A percentile compares a stretch with the other conserved stretches of the same genome.
phyloP scores from a whole-genome alignment of 2,113 vertebrate genomes.

The Centropus bengalensis region DNA sequence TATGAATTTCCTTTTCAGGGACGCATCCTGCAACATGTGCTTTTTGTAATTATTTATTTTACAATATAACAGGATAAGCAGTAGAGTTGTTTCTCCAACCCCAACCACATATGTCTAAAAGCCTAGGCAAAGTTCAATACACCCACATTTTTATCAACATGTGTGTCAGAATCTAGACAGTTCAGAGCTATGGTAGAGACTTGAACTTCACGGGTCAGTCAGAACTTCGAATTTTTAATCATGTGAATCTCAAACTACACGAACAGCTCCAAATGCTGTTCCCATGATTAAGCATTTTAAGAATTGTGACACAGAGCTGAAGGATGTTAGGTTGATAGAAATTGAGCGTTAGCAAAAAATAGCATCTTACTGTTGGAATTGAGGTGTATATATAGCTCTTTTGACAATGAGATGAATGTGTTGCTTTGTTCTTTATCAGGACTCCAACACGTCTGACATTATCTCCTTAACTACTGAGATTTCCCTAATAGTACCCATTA shows the following conservation, averaged over 20 bases:
- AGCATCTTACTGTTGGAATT: background rate
- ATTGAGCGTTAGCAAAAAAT: background rate
- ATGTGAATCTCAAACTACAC: background rate
- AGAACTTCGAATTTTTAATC: background rate
- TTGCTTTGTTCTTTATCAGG: conserved; percentile 16
- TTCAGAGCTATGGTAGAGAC: background rate
- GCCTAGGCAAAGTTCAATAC: background rate
- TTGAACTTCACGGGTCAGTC: background rate
- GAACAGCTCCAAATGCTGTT: background rate
- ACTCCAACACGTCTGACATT: background rate
- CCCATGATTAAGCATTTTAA: conserved; percentile 1
- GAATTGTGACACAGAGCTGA: background rate
- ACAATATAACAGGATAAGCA: background rate
- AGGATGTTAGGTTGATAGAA: background rate
- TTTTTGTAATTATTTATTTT: background rate
- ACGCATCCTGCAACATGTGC: background rate
- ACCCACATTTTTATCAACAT: background rate
- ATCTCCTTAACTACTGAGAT: background rate
- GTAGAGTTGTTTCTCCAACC: background rate
- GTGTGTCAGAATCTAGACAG: background rate
- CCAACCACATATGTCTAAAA: background rate
- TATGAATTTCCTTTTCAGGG: conserved; percentile 28
- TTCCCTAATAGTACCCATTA: conserved; percentile 22
- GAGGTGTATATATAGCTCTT: background rate
- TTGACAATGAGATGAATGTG: conserved; percentile 7